A percentile compares a stretch with the other conserved stretches of the same genome.
Evolutionary conservation across 2,797 vertebrate genomes (phyloP).

Genomic region (Myotis planiceps): DNA sequence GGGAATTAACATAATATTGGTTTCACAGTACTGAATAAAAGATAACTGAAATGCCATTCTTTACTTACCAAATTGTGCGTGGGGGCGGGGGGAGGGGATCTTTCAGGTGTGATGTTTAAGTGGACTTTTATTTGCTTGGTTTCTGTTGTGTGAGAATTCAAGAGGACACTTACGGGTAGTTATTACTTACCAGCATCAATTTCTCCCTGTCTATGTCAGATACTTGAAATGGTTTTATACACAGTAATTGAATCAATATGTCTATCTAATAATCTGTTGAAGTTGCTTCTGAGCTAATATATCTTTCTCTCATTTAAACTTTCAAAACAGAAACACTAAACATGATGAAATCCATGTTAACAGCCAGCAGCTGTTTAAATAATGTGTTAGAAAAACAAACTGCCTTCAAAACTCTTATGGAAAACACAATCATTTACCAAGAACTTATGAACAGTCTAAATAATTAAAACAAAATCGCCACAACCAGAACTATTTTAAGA

Average conservation of each 20-base stretch:
- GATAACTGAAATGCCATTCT: neutral
- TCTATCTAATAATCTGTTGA: conserved; percentile 45
- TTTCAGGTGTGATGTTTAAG: neutral
- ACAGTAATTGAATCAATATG: conserved; percentile 56
- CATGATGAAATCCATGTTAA: conserved; percentile 56
- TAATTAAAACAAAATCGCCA: conserved; percentile 38
- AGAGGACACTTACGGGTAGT: conserved; percentile 25
- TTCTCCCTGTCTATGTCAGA: neutral
- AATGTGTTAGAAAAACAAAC: conserved; percentile 57
- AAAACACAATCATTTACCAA: conserved; percentile 49
- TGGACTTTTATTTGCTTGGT: neutral
- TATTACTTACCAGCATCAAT: conserved; percentile 27
- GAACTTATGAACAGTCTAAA: conserved; percentile 9
- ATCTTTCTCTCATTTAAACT: conserved; percentile 45
- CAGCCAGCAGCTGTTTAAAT: conserved; percentile 60
- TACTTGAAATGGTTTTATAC: conserved; percentile 25
- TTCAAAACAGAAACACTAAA: conserved; percentile 62
- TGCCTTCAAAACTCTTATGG: conserved; percentile 46
- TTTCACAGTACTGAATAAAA: neutral
- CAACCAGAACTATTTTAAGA: conserved; percentile 50
- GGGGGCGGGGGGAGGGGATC: too few species aligned
- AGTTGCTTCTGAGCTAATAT: conserved; percentile 29
- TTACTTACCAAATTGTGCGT: neutral
- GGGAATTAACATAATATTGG: neutral
- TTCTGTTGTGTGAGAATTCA: conserved; percentile 45